Evolutionary conservation across 2,888 invertebrate species (phyloP), one percentile per base, ranked within the genome.

Genomic region (Xylota segnis): DNA sequence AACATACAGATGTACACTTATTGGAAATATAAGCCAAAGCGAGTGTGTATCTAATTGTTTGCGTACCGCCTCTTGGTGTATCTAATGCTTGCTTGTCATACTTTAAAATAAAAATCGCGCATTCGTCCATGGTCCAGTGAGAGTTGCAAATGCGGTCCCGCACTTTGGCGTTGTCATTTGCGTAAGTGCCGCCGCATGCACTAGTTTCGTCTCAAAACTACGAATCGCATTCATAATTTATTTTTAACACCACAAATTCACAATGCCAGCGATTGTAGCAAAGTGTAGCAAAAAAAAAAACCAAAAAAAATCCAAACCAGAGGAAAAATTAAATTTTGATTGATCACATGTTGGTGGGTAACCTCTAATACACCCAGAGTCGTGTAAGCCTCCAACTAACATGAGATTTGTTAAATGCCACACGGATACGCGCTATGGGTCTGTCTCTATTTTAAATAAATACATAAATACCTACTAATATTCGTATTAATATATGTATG

Each of bases 361-460:
- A 71, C 76, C 81, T 86, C 84, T 75, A 78, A 81, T 66, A 76
- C 81, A 66, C 59, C 61, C 45, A 63, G 76, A 79, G 84, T 70
- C 75, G 66, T 66, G 76, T 86, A 86, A 86, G 84, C 81, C 79
- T 45, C 71, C 71, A 76, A 79, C 75, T 76, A 76, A 86, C 84
- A 81, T 86, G 70, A 68, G 75, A 86, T 81, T 81, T 81, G 81
- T 52, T 81, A 81, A 81, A 79, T 86, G 84, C 50, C 58, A 47
- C 34, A 84, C 37, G n/a, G 32, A 14, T n/a, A 7, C 12, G 23
- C 9, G 66, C 58, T 71, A 37, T 47, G 43, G 23, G 61, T 54
- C 6, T n/a, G 56, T 14, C 47, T 75, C 40, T 58, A 54, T 74
- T 58, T 56, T 45, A 58, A 71, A 83, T 58, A 70, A 56, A 65